Base-by-base conservation (phyloP, 2,888 invertebrate species). In the Eupeodes latifasciatus region DNA sequence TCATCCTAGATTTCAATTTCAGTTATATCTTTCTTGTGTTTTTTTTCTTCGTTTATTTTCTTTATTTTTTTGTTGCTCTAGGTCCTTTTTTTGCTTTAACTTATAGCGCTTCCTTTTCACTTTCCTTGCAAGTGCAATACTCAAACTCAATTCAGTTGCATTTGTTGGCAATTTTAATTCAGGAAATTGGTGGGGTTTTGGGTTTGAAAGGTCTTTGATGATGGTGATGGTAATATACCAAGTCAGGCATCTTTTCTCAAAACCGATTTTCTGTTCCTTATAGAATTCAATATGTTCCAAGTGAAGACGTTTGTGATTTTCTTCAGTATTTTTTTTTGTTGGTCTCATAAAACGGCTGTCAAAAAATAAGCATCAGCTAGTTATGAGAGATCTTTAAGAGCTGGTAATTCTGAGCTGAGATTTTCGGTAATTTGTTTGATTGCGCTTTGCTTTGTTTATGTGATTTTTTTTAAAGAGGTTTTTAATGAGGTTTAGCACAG, bases 271-370 rank as follows among this genome's bases (percentile, higher is more conserved):
- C 16, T 47, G 14, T 5, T 57, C 51, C 57, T 74, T 47, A 62
- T 53, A 12, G 4, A 7, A 59, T 44, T 57, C 55, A 72, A 72
- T 67, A 27, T 61, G n/a, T 36, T 55, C 49, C 9, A 61, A 64
- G 67, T 51, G 16, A 66, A 34, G 57, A 75, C 36, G 49, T 85
- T 83, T 80, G 78, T 88, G 88, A 88, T 85, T 88, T 85, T 83
- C 27, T 27, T 27, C 27, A 27, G 76, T 76, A 72, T 72, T 0
- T 71, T 80, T 87, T 87, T 82, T 81, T 78, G 77, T 81, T 75
- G 40, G 59, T 78, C 85, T 81, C 78, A 88, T 88, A 85, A 88
- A 88, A 88, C 74, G 77, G 81, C 84, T 81, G 88, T 88, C 88
- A 77, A 88, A 88, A 85, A 85, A 85, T 88, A 84, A 87, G 76